phyloP scores from a whole-genome alignment of 1,140 invertebrate species.

The Drosophila rhopaloa region DNA sequence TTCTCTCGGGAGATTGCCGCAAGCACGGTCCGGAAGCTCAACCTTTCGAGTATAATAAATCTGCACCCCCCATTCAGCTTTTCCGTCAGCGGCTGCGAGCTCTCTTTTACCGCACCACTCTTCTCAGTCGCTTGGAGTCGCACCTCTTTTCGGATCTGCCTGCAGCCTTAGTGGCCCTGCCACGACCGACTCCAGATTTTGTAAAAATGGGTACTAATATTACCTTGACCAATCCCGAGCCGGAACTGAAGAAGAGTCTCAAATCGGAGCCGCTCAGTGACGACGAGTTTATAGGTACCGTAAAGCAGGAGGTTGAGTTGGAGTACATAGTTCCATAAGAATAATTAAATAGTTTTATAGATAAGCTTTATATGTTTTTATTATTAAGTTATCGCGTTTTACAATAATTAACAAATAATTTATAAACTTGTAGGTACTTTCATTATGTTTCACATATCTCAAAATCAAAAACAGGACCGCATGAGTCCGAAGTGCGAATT shows the following conservation, averaged over 20 bases:
- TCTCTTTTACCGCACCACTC: slow-evolving; percentile 65
- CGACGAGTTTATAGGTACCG: slow-evolving; percentile 11
- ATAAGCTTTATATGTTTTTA: slow-evolving; percentile 45
- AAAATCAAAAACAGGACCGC: slow-evolving; percentile 27
- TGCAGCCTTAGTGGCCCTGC: slow-evolving; percentile 7
- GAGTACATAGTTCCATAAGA: slow-evolving; percentile 19
- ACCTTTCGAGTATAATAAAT: slow-evolving; percentile 23
- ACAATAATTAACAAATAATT: slow-evolving; percentile 56
- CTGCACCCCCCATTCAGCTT: slow-evolving; percentile 27
- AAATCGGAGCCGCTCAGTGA: slow-evolving; percentile 36
- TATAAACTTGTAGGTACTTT: slow-evolving; percentile 59
- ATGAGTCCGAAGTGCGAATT: slow-evolving; percentile 6
- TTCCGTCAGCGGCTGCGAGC: slow-evolving; percentile 67
- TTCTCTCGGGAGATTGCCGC: slow-evolving; percentile 50
- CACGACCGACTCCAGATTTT: slow-evolving; percentile 15
- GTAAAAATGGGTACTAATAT: neutral
- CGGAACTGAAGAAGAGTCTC: neutral
- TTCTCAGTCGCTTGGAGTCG: slow-evolving; percentile 65
- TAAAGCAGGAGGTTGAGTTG: slow-evolving; percentile 26
- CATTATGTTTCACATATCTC: slow-evolving; percentile 32
- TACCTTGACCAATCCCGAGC: neutral
- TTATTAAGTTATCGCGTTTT: slow-evolving; percentile 62
- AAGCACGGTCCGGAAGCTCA: neutral
- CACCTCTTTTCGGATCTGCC: slow-evolving; percentile 44
- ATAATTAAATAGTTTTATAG: neutral